Evolutionary conservation across 2,888 invertebrate species (phyloP), one percentile per base, ranked within the genome.

Genomic region (Coelopa pilipes): DNA sequence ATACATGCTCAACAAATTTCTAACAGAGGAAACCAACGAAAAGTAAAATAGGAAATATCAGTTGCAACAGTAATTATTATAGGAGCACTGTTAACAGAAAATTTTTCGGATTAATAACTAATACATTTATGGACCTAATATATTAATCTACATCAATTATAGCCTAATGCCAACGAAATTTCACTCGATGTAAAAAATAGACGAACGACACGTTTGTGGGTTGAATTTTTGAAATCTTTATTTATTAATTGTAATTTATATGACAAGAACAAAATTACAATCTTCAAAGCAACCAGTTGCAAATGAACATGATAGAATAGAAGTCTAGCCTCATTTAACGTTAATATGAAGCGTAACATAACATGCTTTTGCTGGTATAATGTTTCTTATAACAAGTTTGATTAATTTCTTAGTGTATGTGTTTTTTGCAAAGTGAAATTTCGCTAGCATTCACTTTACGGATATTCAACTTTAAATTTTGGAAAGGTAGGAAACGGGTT

Each of bases 381-480:
- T 66, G 24, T 66, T 21, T 50, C 49, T 66, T 24, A 66, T 50
- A 66, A 66, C 50, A 66, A 45, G 49, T 66, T 66, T 3, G 21
- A 66, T 19, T 50, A 34, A 62, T 11, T 21, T 21, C 19, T n/a
- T 66, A 21, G 11, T 62, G 12, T 62, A 34, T 45, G 62, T 34
- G 24, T 62, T 55, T 67, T 55, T 60, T 15, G 34, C 45, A 53
- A 53, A 70, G 70, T 71, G 71, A 71, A 71, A 71, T 71, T 71
- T 71, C 71, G 71, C 71, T 65, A 71, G 65, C 65, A 63, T 71
- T 71, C 55, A 71, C 63, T 71, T 71, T 65, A 65, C 53, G 17
- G 55, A 62, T 53, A 53, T 34, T 66, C 21, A 46, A 55, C 57
- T 69, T 17, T 45, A 57, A 69, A 45, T n/a, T 17, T 19, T 45